phyloP scores from a whole-genome alignment of 1,140 invertebrate genomes.

The Pollicipes pollicipes region DNA sequence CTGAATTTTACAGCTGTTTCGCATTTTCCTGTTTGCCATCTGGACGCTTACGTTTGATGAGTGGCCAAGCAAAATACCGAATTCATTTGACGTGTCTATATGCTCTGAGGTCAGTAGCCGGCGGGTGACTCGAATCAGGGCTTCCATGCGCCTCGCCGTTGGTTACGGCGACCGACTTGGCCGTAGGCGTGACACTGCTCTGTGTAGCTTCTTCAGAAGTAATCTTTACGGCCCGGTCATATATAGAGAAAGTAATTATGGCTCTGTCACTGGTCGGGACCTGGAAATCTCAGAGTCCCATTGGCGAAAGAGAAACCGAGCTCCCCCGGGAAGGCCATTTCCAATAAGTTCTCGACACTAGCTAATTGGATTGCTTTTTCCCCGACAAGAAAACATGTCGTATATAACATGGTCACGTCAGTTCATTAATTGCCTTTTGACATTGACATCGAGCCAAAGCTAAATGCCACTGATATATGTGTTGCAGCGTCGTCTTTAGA shows the following conservation, averaged over 20 bases:
- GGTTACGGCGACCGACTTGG: no score
- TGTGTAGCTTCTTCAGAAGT: no score
- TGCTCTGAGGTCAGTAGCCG: no score
- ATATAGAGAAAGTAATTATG: not conserved
- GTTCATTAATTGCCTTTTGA: not conserved
- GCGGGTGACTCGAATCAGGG: no score
- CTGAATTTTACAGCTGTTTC: no score
- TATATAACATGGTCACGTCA: not conserved
- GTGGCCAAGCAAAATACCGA: no score
- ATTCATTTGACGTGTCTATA: no score
- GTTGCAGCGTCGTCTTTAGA: no score
- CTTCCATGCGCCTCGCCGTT: no score
- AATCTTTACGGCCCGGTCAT: constrained; percentile 1
- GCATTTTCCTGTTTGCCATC: no score
- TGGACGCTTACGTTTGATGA: no score
- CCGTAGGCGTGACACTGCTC: no score
- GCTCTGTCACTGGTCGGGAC: not conserved
- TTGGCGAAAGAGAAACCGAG: not conserved
- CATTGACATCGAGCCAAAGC: not conserved
- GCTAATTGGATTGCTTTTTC: not conserved
- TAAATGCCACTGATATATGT: not conserved
- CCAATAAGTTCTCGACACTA: not conserved
- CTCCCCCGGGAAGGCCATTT: not conserved
- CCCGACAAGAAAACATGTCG: not conserved
- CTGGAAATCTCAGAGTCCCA: not conserved